Evolutionary conservation across 1,140 invertebrate species (phyloP).

Genomic region (Macrostomum lignano): DNA sequence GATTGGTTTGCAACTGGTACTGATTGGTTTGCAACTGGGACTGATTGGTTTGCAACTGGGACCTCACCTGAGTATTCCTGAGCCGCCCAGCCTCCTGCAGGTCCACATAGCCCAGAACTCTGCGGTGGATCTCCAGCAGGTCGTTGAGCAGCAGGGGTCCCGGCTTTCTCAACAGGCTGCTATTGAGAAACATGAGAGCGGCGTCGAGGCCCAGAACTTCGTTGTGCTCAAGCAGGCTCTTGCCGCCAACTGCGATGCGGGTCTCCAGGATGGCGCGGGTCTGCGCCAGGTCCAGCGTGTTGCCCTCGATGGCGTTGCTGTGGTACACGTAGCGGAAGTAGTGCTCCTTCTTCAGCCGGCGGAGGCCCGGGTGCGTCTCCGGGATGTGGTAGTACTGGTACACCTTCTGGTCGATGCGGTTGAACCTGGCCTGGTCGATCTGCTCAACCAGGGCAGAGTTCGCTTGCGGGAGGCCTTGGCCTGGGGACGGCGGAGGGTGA

Average conservation of each 20-base stretch:
- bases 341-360: constrained; percentile 61
- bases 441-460: too few species aligned
- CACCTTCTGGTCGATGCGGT: constrained; percentile 54
- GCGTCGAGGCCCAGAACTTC: constrained; percentile 54
- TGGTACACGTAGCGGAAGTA: constrained; percentile 89
- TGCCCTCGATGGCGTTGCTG: constrained; percentile 82
- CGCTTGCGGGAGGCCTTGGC: too few species aligned
- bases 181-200: constrained; percentile 76
- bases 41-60: too few species aligned
- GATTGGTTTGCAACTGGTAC: too few species aligned
- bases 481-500: too few species aligned
- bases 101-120: constrained; percentile 66
- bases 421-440: constrained; percentile 40
- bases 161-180: constrained; percentile 40
- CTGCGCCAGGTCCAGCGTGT: constrained; percentile 73
- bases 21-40: too few species aligned
- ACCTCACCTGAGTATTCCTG: constrained; percentile 20
- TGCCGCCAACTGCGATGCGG: constrained; percentile 58
- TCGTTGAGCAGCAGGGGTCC: constrained; percentile 47
- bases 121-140: constrained; percentile 62
- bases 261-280: constrained; percentile 72
- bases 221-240: constrained; percentile 79
- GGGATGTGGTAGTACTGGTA: constrained; percentile 49
- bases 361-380: constrained; percentile 43
- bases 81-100: constrained; percentile 29